phyloP scores from a whole-genome alignment of 2,797 vertebrate species.

The Perodicticus potto region DNA sequence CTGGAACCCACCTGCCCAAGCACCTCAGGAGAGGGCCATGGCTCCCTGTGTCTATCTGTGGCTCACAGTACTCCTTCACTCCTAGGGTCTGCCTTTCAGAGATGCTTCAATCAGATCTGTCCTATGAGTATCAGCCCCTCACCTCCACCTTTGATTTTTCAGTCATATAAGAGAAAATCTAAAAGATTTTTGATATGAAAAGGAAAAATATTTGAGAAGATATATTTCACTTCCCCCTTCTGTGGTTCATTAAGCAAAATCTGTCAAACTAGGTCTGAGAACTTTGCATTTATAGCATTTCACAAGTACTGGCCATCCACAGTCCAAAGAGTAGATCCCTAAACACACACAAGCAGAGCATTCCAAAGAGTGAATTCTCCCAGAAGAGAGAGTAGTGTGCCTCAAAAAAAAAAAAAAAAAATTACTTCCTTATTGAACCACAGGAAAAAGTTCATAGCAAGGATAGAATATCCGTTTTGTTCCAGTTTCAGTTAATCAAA shows the following conservation, averaged over 20 bases:
- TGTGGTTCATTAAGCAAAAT: neutral
- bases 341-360: neutral
- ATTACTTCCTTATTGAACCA: neutral
- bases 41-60: neutral
- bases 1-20: neutral
- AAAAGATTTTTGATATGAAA: neutral
- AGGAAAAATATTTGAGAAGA: neutral
- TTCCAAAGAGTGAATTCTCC: neutral
- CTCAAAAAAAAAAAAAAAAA: neutral
- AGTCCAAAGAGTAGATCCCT: neutral
- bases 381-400: neutral
- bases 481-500: neutral
- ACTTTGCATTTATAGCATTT: neutral
- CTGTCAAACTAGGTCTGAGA: neutral
- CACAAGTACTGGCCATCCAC: neutral
- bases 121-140: neutral
- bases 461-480: neutral
- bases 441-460: neutral
- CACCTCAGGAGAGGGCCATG: neutral
- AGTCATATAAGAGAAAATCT: neutral
- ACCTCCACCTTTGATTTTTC: neutral
- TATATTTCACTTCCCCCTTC: neutral
- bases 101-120: neutral
- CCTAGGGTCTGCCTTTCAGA: neutral
- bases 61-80: accelerated